A percentile compares a stretch with the other conserved stretches of the same genome.
Evolutionary conservation across 2,797 vertebrate species (phyloP).

Genomic region (Anniella stebbinsi): DNA sequence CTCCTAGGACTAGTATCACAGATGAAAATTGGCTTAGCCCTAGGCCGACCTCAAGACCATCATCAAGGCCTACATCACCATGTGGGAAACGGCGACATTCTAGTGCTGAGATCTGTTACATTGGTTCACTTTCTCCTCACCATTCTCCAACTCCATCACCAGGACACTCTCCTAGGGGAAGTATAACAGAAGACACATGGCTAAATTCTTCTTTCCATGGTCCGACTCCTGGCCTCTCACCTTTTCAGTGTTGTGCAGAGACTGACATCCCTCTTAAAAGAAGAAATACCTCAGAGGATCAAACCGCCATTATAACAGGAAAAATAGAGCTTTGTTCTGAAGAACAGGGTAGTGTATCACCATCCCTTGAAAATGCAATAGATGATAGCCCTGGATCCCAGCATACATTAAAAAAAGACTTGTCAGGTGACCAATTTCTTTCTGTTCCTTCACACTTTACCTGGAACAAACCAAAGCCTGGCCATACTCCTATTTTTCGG

Average conservation of each 20-base stretch:
- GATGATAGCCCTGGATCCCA: conserved; percentile 86
- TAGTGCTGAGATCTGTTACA: conserved; percentile 95
- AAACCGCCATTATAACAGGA: conserved; percentile 86
- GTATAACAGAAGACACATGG: conserved; percentile 97
- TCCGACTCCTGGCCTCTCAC: conserved; percentile 82
- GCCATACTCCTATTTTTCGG: conserved; percentile 98
- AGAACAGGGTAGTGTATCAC: conserved; percentile 89
- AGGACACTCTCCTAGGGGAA: conserved; percentile 94
- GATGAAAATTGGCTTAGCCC: conserved; percentile 99
- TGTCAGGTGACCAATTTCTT: conserved; percentile 93
- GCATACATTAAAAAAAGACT: conserved; percentile 93
- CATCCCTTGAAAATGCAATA: conserved; percentile 88
- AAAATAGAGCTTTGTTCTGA: conserved; percentile 90
- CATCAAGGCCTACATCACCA: conserved; percentile 95
- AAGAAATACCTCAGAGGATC: conserved; percentile 96
- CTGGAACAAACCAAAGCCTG: conserved; percentile 99
- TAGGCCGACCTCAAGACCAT: conserved; percentile 92
- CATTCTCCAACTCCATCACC: conserved; percentile 96
- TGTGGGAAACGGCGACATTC: conserved; percentile 98
- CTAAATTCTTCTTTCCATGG: conserved; percentile 83
- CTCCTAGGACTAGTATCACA: conserved; percentile 95
- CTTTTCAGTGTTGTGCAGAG: conserved; percentile 94
- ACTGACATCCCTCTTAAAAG: conserved; percentile 98
- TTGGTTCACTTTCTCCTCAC: conserved; percentile 91
- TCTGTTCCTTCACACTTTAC: conserved; percentile 97